Conservation (phyloP, 1,140 invertebrate genomes). For the Antheraea mylitta region DNA sequence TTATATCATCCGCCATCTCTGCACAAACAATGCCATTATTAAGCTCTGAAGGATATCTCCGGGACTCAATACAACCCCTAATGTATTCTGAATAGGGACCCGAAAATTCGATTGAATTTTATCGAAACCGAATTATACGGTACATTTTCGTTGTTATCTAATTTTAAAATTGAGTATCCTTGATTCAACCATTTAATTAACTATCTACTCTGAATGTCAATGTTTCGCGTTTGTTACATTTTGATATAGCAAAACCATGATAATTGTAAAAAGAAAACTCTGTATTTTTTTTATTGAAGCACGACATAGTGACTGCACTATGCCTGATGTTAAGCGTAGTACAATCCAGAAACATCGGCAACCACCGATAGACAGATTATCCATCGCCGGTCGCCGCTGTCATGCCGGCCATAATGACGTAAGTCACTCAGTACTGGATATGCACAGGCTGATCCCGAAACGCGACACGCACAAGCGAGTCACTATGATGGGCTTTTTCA, state of each 20-base stretch:
- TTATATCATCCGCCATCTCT: background rate
- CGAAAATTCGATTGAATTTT: background rate
- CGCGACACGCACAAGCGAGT: too few species aligned
- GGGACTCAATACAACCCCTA: background rate
- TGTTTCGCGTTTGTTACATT: background rate
- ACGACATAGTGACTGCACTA: too few species aligned
- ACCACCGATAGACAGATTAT: too few species aligned
- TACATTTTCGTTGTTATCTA: background rate
- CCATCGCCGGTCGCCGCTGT: too few species aligned
- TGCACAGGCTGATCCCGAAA: too few species aligned
- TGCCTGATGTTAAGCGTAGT: too few species aligned
- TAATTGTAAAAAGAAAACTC: too few species aligned
- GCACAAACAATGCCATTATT: slow-evolving; percentile 4
- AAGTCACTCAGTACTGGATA: too few species aligned
- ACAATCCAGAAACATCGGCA: too few species aligned
- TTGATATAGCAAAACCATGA: background rate
- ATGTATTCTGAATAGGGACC: background rate
- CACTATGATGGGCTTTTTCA: too few species aligned
- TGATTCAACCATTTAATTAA: background rate
- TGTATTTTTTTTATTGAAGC: too few species aligned
- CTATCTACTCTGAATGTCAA: background rate
- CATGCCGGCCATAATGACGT: too few species aligned
- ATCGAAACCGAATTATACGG: background rate
- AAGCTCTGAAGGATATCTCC: background rate
- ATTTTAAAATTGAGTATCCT: background rate